A percentile compares a stretch with the other conserved stretches of the same genome.
Evolutionary conservation across 2,888 invertebrate species (phyloP).

Genomic region (Eupithecia exiguata): DNA sequence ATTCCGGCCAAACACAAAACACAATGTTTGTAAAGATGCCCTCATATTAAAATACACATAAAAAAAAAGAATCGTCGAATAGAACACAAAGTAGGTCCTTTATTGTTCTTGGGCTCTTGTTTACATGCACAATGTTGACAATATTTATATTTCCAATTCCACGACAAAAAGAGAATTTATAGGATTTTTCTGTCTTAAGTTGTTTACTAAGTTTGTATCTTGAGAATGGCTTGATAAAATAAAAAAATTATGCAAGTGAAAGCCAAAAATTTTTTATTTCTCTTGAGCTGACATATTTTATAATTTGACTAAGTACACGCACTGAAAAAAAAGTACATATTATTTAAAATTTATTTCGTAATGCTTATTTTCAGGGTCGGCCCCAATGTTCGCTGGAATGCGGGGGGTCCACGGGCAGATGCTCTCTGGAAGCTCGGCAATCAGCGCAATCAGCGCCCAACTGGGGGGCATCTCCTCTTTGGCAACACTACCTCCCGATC

Average conservation of each 20-base stretch:
- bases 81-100: too few relatives aligned
- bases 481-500: constrained; percentile 79
- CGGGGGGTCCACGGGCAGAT: constrained; percentile 75
- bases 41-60: not conserved
- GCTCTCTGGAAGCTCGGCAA: constrained; percentile 67
- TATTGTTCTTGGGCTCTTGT: not conserved
- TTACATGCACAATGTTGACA: too few relatives aligned
- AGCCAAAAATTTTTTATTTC: not conserved
- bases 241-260: not conserved
- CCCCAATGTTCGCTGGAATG: constrained; percentile 75
- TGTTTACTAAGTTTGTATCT: not conserved
- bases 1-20: not conserved
- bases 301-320: not conserved
- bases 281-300: not conserved
- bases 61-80: too few relatives aligned
- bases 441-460: too few relatives aligned
- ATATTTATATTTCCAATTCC: not conserved
- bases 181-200: not conserved
- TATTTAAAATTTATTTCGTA: not conserved
- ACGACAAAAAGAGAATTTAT: not conserved
- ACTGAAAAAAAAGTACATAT: not conserved
- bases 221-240: not conserved
- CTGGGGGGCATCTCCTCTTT: constrained; percentile 74
- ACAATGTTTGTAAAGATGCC: not conserved
- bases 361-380: constrained; percentile 57